phyloP scores from a whole-genome alignment of 2,113 vertebrate species.

The Gadus macrocephalus region DNA sequence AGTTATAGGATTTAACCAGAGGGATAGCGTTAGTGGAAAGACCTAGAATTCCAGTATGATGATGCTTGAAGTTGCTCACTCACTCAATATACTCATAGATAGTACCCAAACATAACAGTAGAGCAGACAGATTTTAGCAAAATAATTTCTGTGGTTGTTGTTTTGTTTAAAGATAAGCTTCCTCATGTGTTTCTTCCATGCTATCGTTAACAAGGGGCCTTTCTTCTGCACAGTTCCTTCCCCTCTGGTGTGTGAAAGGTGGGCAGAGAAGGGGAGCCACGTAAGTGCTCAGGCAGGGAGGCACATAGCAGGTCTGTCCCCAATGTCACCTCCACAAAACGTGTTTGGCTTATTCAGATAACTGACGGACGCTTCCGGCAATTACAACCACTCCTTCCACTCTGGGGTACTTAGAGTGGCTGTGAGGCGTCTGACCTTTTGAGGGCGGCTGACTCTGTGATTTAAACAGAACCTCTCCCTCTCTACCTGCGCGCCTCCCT shows the following conservation, averaged over 20 bases:
- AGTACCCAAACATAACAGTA: too few relatives aligned
- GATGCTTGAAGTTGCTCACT: too few relatives aligned
- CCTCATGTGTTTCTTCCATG: too few relatives aligned
- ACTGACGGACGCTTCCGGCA: constrained; percentile 28
- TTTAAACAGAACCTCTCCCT: constrained; percentile 51
- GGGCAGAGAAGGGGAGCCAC: background rate
- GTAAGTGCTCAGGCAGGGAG: background rate
- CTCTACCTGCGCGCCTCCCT: constrained; percentile 49
- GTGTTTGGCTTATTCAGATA: constrained; percentile 31
- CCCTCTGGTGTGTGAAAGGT: background rate
- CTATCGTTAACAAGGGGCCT: background rate
- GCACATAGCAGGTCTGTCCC: constrained; percentile 10
- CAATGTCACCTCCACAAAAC: constrained; percentile 47
- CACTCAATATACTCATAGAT: too few relatives aligned
- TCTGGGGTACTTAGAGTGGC: constrained; percentile 25
- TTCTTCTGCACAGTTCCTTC: background rate
- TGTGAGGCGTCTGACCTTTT: constrained; percentile 54
- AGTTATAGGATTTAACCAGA: too few relatives aligned
- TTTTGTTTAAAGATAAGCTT: too few relatives aligned
- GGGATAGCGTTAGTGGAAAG: too few relatives aligned
- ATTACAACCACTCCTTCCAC: constrained; percentile 41
- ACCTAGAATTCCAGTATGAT: too few relatives aligned
- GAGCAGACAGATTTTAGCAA: too few relatives aligned
- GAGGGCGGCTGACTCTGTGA: constrained; percentile 38
- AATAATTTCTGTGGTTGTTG: too few relatives aligned